Evolutionary conservation across 2,888 invertebrate genomes (phyloP), one percentile per base, ranked within the genome.

Genomic region (Eupeodes latifasciatus): DNA sequence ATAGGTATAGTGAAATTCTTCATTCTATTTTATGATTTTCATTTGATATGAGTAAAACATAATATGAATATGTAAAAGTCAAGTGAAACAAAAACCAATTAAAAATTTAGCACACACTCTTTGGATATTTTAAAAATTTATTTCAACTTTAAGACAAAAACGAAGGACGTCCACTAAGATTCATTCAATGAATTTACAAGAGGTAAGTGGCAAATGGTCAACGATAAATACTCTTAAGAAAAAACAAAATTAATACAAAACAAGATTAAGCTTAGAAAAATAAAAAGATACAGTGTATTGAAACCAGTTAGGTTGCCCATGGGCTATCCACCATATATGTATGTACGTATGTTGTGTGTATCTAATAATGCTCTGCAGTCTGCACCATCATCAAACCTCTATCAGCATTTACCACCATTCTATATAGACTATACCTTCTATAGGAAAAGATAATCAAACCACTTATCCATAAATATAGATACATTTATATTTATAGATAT

Each of bases 191-290:
- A 88, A 75, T 71, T 71, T 78, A 85, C 81, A 61, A 78, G 59
- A 85, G 85, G 85, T 85, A 78, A 88, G 88, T 85, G 77, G 84
- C 71, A 84, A 87, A 83, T 66, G 83, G 80, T 77, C 83, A 84
- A 77, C 47, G 51, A 76, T 40, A 40, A 40, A 40, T 66, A 80
- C 27, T 80, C 44, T 61, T 11, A 19, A 14, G 44, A 53, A 75
- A 57, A 53, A 72, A 59, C 36, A 53, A 40, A 40, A 40, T 40
- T 40, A 40, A 40, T 40, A 40, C 2, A 40, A 71, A 82, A 72
- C 79, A 81, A 82, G 82, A 86, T 79, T 64, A 71, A 67, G 67
- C 72, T 72, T 77, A 77, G 69, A 53, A 53, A 16, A 69, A 40
- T 34, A 57, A 55, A 72, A 14, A 19, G 5, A 55, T 62, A 55